These are phyloP conservation scores for Yponomeuta plumbellus DNA, from an alignment of 2,888 invertebrate species.

Conservation along the genomic window DNA sequence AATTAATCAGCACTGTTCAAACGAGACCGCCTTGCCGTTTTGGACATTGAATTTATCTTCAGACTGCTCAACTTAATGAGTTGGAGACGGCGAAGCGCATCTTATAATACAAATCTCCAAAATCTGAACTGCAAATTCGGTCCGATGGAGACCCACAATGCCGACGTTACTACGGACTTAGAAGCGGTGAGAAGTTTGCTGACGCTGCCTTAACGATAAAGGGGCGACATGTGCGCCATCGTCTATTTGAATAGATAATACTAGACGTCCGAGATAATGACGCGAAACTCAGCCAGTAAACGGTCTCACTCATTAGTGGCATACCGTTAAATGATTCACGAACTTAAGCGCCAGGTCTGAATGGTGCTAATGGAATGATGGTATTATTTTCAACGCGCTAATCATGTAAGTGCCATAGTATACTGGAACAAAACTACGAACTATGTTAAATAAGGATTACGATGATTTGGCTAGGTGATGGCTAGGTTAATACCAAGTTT, in stretches of 20 bases:
- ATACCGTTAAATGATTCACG: conserved; percentile 14
- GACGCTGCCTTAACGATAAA: conserved; percentile 20
- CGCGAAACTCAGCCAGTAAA: conserved; percentile 25
- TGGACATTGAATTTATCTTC: no score
- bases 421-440: no score
- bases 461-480: no score
- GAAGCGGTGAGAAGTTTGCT: conserved; percentile 10
- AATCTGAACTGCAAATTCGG: not conserved
- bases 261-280: conserved; percentile 21
- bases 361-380: not conserved
- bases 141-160: not conserved
- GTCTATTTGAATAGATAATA: conserved; percentile 33
- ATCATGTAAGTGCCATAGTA: not conserved
- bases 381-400: not conserved
- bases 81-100: not conserved
- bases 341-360: not conserved
- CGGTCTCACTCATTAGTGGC: conserved; percentile 32
- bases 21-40: no score
- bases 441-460: no score
- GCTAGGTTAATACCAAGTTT: no score
- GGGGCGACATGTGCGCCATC: conserved; percentile 25
- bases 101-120: not conserved
- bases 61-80: no score
- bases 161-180: not conserved
- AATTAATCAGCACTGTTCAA: no score